phyloP scores from a whole-genome alignment of 1,140 invertebrate species.

The Proctacanthus coquilletti region DNA sequence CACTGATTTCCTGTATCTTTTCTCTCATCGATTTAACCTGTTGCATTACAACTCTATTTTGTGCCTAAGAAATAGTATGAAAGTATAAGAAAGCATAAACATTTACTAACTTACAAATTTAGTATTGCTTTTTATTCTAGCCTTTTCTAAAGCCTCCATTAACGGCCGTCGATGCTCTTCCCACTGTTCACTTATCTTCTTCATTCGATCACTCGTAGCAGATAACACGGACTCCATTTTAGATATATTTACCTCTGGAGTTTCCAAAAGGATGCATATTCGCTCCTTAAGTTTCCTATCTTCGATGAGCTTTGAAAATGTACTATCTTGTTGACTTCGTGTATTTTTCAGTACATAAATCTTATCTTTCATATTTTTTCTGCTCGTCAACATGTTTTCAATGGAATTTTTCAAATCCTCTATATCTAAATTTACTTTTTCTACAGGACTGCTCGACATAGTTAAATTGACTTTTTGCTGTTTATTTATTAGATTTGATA shows the following conservation, averaged over 20 bases:
- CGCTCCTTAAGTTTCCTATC: slow-evolving; percentile 19
- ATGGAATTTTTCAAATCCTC: slow-evolving; percentile 17
- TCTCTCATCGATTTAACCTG: slow-evolving; percentile 8
- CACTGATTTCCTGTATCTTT: slow-evolving; percentile 15
- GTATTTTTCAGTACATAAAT: too few relatives aligned
- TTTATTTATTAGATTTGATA: not conserved
- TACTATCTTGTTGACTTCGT: too few relatives aligned
- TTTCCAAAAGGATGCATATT: slow-evolving; percentile 20
- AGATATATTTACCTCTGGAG: slow-evolving; percentile 17
- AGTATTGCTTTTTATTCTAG: slow-evolving; percentile 13
- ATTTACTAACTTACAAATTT: not conserved
- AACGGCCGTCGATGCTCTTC: slow-evolving; percentile 20
- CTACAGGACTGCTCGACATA: not conserved
- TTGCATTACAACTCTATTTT: not conserved
- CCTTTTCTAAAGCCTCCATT: slow-evolving; percentile 11
- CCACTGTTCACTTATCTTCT: slow-evolving; percentile 25
- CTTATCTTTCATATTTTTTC: too few relatives aligned
- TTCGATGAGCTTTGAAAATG: slow-evolving; percentile 13
- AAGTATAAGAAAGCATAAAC: not conserved
- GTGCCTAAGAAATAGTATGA: slow-evolving; percentile 1
- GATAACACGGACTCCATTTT: slow-evolving; percentile 20
- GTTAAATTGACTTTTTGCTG: not conserved
- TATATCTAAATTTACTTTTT: slow-evolving; percentile 15
- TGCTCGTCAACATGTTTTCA: slow-evolving; percentile 11
- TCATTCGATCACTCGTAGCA: slow-evolving; percentile 14